Evolutionary conservation across 2,888 invertebrate genomes (phyloP), one percentile per base, ranked within the genome.

Genomic region (Oxyscelio sp.): DNA sequence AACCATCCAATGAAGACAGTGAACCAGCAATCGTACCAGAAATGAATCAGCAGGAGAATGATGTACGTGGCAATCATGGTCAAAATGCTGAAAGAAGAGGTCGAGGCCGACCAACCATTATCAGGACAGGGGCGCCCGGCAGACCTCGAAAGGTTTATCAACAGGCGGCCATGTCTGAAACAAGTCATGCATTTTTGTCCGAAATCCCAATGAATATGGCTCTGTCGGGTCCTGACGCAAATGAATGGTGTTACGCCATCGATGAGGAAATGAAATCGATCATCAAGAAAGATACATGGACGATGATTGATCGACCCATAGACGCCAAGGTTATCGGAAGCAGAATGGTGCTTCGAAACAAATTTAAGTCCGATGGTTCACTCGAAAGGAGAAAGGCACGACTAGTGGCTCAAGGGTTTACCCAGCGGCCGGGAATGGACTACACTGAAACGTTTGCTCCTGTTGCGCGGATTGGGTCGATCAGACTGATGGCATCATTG

Each of bases 341-440:
- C n/a, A n/a, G n/a, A n/a, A n/a, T n/a, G n/a, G n/a, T n/a, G n/a
- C n/a, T n/a, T n/a, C n/a, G n/a, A n/a, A n/a, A n/a, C n/a, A n/a
- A n/a, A n/a, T n/a, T n/a, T n/a, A n/a, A n/a, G n/a, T n/a, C n/a
- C n/a, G n/a, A n/a, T n/a, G n/a, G n/a, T n/a, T n/a, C n/a, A n/a
- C n/a, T n/a, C n/a, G n/a, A n/a, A n/a, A n/a, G n/a, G n/a, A n/a
- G n/a, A n/a, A n/a, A n/a, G n/a, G n/a, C n/a, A n/a, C n/a, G n/a
- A n/a, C n/a, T n/a, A n/a, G n/a, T n/a, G n/a, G n/a, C n/a, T n/a
- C n/a, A n/a, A n/a, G 17, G 50, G 50, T 77, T 74, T 31, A 52
- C 40, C 11, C 74, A 83, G 48, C 83, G 66, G 50, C 79, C 74
- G 9, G 71, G 85, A 15, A 54, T 85, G 38, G 56, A 86, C 50